Evolutionary conservation across 1,140 invertebrate genomes (phyloP).

Genomic region (Octopus bimaculoides): DNA sequence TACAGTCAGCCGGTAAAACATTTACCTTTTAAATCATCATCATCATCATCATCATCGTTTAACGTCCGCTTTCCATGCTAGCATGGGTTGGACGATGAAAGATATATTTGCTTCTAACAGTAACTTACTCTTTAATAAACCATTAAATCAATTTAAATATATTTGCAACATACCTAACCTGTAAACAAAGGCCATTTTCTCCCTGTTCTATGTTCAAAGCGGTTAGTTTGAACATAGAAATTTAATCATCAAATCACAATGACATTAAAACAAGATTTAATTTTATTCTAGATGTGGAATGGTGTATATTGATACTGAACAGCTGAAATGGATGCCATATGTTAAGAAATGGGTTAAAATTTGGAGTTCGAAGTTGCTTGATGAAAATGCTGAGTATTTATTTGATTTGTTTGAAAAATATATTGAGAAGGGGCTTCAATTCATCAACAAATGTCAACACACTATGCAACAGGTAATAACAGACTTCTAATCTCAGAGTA

Average conservation of each 20-base stretch:
- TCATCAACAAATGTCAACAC: constrained; percentile 66
- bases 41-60: too few species aligned
- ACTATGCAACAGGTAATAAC: constrained; percentile 65
- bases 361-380: constrained; percentile 35
- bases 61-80: too few species aligned
- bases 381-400: constrained; percentile 58
- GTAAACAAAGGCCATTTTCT: too few species aligned
- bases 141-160: too few species aligned
- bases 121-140: too few species aligned
- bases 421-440: constrained; percentile 67
- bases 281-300: constrained; percentile 54
- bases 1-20: constrained; percentile 55
- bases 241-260: too few species aligned
- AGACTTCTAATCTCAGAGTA: neutral
- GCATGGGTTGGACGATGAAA: too few species aligned
- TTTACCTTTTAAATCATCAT: neutral
- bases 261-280: too few species aligned
- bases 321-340: constrained; percentile 57
- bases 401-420: constrained; percentile 65
- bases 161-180: too few species aligned
- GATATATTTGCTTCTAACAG: too few species aligned
- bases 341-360: constrained; percentile 53
- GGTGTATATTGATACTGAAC: constrained; percentile 58
- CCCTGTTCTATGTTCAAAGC: too few species aligned
- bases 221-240: too few species aligned